A percentile compares a stretch with the other conserved stretches of the same genome.
Conservation (phyloP, 2,888 invertebrate genomes). For the Philereme transversata region DNA sequence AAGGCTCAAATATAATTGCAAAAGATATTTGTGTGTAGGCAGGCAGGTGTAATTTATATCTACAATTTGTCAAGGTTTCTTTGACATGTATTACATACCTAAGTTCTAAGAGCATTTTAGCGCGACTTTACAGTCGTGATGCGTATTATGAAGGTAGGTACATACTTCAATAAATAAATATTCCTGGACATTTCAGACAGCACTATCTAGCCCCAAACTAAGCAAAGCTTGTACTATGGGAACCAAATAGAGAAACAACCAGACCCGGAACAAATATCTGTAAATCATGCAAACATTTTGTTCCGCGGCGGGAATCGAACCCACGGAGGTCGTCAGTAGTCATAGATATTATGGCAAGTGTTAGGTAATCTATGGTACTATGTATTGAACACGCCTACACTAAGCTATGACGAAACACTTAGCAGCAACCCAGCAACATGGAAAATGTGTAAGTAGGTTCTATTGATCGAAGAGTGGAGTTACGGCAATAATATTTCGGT, state of each 20-base stretch:
- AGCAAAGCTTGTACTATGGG: no score
- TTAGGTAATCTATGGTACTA: constrained; percentile 39
- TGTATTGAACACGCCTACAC: constrained; percentile 23
- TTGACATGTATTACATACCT: constrained; percentile 44
- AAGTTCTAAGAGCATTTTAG: constrained; percentile 52
- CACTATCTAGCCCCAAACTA: no score
- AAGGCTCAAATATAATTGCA: constrained; percentile 22
- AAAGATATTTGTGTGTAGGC: constrained; percentile 35
- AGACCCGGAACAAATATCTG: no score
- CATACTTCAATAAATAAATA: no score
- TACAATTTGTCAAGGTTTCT: constrained; percentile 54
- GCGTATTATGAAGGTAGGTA: constrained; percentile 16
- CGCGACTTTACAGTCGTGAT: constrained; percentile 59
- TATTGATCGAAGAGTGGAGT: constrained; percentile 22
- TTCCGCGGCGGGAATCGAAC: no score
- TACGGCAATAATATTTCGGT: constrained; percentile 35
- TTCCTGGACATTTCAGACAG: no score
- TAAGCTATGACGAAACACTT: constrained; percentile 54
- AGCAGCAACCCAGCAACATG: constrained; percentile 42
- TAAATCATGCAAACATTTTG: no score
- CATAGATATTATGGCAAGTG: constrained; percentile 19
- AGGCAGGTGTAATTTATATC: constrained; percentile 36
- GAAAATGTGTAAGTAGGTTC: constrained; percentile 37
- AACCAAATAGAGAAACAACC: no score
- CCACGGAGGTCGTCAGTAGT: no score